phyloP scores from a whole-genome alignment of 2,797 vertebrate genomes.

The Enteromius afrohamiltoni region DNA sequence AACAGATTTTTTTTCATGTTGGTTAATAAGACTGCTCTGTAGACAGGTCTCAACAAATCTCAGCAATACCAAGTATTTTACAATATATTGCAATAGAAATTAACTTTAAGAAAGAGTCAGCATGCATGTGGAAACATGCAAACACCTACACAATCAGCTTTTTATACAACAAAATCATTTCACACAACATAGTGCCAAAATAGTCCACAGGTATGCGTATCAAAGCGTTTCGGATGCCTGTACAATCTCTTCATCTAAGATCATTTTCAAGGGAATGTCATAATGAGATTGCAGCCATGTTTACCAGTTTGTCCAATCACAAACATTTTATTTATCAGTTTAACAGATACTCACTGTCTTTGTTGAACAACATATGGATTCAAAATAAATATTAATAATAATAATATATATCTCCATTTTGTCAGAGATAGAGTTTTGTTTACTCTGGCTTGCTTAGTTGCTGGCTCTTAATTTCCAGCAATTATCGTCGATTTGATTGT shows the following conservation, averaged over 20 bases:
- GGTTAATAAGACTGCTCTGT: neutral
- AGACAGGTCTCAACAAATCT: constrained; percentile 25
- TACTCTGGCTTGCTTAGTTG: too few relatives aligned
- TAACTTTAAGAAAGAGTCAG: neutral
- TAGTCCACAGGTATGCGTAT: neutral
- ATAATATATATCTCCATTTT: neutral
- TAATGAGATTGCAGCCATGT: neutral
- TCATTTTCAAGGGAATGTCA: neutral
- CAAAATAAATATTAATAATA: neutral
- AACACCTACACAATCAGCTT: neutral
- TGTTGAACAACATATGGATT: neutral
- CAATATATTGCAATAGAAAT: neutral
- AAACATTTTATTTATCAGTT: neutral
- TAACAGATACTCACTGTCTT: neutral
- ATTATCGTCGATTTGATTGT: too few relatives aligned
- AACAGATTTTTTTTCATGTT: neutral
- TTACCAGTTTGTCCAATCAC: neutral
- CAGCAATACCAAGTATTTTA: neutral
- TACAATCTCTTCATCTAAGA: neutral
- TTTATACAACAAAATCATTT: neutral
- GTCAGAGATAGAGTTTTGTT: too few relatives aligned
- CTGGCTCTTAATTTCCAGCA: too few relatives aligned
- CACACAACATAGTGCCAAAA: neutral
- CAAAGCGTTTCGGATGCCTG: neutral
- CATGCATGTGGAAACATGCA: constrained; percentile 24